Base-by-base conservation (phyloP, 2,113 vertebrate genomes). In the Telmatochromis brachygnathus region DNA sequence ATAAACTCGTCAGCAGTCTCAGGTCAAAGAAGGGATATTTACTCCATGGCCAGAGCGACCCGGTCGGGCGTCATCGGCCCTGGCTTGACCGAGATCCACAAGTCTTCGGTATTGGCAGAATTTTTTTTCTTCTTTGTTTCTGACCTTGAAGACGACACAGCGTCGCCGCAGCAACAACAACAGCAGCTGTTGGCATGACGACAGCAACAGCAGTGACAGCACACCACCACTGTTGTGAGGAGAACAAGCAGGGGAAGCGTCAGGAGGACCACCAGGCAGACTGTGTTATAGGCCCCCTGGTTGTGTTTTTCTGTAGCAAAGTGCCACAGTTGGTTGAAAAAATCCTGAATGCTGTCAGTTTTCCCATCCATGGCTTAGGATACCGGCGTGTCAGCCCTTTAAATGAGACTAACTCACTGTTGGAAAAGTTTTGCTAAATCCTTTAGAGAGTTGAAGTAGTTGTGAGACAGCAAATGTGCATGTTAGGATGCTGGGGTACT, bases 11-110 rank as follows among this genome's bases (percentile, higher is more conserved):
- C 68, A 85, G 68, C 47, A 4, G 4, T 30, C 37, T 51, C 7
- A 21, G 6, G 37, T 30, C 26, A 49, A n/a, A 54, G 1, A 58
- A 12, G 6, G 3, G 3, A 14, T 37, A 42, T 33, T 84, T 94
- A 97, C 33, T 93, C 92, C 90, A 92, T 85, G 9, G 91, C 91
- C 56, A 95, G 84, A 8, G 93, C 92, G 2, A 96, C 85, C 77
- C 92, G 88, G 90, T 99, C 98, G 45, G 97, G 94, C 58, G 97
- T 96, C 81, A 98, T 96, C 3, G 98, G 96, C 83, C 97, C 97
- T 5, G 96, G 94, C 93, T 98, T 98, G 23, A 97, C 97, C 0
- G 98, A 98, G 90, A 99, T 99, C 99, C 99, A 99, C 73, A 99
- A 95, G 91, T 99, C 98, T 9, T 98, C 98, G 2, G 96, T 95